Conservation (phyloP, 1,140 invertebrate genomes). For the Bombus confusus region DNA sequence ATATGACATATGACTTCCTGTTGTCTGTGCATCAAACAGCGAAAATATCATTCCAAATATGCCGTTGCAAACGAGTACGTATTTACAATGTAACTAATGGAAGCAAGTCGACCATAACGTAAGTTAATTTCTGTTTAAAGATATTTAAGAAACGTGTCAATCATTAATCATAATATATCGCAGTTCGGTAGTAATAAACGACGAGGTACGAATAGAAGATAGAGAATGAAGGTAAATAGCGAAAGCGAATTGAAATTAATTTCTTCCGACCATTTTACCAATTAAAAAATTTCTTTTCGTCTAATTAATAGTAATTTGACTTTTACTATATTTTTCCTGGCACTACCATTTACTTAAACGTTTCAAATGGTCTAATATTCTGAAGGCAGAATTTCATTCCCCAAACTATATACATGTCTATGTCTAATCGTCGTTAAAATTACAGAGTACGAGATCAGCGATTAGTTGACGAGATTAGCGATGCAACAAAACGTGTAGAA, state of each 20-base stretch:
- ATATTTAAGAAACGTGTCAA: not conserved
- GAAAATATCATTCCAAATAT: not conserved
- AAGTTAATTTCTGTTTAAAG: constrained; percentile 29
- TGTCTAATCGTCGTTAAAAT: not conserved
- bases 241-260: constrained; percentile 4
- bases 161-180: constrained; percentile 8
- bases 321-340: not conserved
- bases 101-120: not conserved
- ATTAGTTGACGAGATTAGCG: not conserved
- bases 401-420: not conserved
- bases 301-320: not conserved
- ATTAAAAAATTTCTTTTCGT: not conserved
- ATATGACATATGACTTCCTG: not conserved
- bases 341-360: not conserved
- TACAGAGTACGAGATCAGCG: too few species aligned
- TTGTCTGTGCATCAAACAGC: not conserved
- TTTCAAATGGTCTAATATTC: too few species aligned
- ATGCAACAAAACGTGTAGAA: not conserved
- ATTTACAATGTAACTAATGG: constrained; percentile 3
- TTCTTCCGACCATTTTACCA: not conserved
- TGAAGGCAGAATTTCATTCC: not conserved
- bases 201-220: not conserved
- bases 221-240: not conserved
- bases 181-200: not conserved
- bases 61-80: not conserved